These are phyloP conservation scores for Onchidella celtica DNA, from an alignment of 2,888 invertebrate genomes.

Conservation along the genomic window DNA sequence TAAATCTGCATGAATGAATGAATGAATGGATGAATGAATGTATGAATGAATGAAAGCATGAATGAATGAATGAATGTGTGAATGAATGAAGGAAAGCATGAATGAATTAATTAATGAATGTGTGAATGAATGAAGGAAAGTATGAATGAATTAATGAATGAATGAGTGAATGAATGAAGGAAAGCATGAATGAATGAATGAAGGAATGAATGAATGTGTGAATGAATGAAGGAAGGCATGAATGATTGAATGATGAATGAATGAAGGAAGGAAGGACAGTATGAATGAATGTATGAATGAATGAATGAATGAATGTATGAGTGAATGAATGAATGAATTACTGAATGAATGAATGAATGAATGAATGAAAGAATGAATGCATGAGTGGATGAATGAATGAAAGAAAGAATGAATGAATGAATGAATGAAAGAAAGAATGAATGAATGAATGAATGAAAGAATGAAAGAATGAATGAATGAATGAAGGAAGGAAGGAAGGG, in stretches of 20 bases:
- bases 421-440: background rate
- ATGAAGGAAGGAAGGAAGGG: background rate
- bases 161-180: no score
- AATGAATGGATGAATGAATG: no score
- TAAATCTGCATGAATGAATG: no score
- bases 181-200: no score
- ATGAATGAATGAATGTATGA: background rate
- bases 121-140: no score
- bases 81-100: no score
- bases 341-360: background rate
- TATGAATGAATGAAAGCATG: no score
- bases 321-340: conserved; percentile 9
- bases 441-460: background rate
- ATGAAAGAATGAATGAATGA: background rate
- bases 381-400: conserved; percentile 15
- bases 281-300: background rate
- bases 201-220: background rate
- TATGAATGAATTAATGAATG: no score
- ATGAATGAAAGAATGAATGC: background rate
- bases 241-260: no score
- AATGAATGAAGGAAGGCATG: background rate
- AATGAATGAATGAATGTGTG: no score
- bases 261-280: no score
- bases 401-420: background rate
- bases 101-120: no score